Evolutionary conservation across 23 tunicate species (phyloP), one percentile per base, ranked within the genome.

Genomic region (Pegea sp.): DNA sequence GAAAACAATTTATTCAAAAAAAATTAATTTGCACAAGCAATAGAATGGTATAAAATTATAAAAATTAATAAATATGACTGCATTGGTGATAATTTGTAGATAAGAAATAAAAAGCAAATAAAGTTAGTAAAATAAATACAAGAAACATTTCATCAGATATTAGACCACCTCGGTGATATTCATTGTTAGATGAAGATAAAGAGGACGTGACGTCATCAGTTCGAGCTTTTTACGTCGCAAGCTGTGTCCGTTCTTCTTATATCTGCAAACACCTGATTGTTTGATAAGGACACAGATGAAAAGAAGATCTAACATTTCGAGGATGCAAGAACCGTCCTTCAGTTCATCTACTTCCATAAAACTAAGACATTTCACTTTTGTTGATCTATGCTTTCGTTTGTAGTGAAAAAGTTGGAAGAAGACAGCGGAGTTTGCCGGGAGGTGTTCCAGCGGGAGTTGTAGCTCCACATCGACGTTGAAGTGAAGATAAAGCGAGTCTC

Each of bases 271-370:
- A 8, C 16, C 16, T 16, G 16, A 38, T 8, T 38, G 46, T 16
- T 38, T 38, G 13, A 38, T 38, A 38, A 38, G 11, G 46, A 38
- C 46, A n/a, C n/a, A n/a, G 46, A 50, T 50, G 18, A 19, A 13
- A 22, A 11, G 44, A 30, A 24, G 38, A 3, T 24, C 74, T 66
- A 50, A 81, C 93, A 81, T 31, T 72, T 81, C 93, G 29, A 81
- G 72, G n/a, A 72, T 75, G 42, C 93, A 81, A 33, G 80, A 81
- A 20, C 93, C 93, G n/a, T 70, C 42, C 54, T 81, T 81, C 46
- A 81, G 32, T 51, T 81, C 93, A 51, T 81, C 93, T 33, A 50
- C 43, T 57, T 81, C 93, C 93, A 81, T 81, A 62, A 81, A 81
- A n/a, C 81, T 67, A 48, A 49, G 72, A 61, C 93, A 81, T 59